Conservation (phyloP, 2,888 invertebrate genomes). For the Ophonus ardosiacus region DNA sequence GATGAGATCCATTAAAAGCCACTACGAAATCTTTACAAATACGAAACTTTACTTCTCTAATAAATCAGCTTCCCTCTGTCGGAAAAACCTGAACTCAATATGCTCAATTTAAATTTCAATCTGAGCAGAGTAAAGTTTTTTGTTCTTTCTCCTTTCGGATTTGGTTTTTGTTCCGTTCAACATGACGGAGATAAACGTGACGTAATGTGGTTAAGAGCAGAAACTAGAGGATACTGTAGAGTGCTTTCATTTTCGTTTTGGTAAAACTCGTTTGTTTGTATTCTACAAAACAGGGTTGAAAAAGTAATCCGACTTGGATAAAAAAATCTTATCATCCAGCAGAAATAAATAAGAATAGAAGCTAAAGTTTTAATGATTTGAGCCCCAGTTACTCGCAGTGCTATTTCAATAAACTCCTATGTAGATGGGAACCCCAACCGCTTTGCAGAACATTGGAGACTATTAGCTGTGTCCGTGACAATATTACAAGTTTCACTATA, state of each 20-base stretch:
- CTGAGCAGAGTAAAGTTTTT: neutral
- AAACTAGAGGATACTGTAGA: conserved; percentile 3
- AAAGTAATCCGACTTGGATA: conserved; percentile 8
- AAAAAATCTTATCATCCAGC: conserved; percentile 1
- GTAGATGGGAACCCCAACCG: neutral
- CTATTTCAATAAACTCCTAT: neutral
- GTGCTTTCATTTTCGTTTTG: conserved; percentile 7
- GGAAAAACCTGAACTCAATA: conserved; percentile 17
- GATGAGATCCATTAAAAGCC: neutral
- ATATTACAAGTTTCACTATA: too few relatives aligned
- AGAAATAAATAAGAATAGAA: neutral
- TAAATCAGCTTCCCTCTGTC: neutral
- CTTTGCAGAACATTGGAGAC: neutral
- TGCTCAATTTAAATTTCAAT: conserved; percentile 22
- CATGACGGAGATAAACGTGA: conserved; percentile 32
- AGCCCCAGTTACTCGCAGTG: neutral
- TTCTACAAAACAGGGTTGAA: neutral
- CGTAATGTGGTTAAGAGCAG: conserved; percentile 24
- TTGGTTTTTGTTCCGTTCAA: conserved; percentile 18
- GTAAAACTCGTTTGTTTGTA: conserved; percentile 6
- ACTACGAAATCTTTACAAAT: neutral
- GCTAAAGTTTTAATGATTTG: neutral
- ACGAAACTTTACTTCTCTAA: neutral
- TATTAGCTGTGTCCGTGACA: too few relatives aligned
- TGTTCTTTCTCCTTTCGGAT: neutral